Base-by-base conservation (phyloP, 2,113 vertebrate genomes). In the Mirounga angustirostris region DNA sequence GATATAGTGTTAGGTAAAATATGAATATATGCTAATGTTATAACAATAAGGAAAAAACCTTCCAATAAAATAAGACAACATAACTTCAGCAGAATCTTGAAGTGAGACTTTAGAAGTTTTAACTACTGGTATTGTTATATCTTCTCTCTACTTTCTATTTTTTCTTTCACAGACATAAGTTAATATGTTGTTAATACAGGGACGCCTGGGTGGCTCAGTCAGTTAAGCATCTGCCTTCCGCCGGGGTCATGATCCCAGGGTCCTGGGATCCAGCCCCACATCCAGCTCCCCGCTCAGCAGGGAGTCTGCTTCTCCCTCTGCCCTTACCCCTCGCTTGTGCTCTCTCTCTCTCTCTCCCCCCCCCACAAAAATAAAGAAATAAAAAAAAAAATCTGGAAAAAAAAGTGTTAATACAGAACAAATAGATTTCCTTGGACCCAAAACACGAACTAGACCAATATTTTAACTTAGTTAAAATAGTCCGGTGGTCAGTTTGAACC, bases 61-160 rank as follows among this genome's bases (percentile, higher is more conserved):
- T 73, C 54, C 16, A 71, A 74, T 76, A 78, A 80, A 85, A 67
- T 80, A 84, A 89, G 76, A 91, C 67, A 36, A 79, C 5, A 26
- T 65, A 90, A 84, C 69, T 58, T 21, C n/a, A 88, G 81, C 9
- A 87, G 97, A 91, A 71, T 85, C 24, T 82, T 96, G n/a, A 36
- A 81, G 71, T 87, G 91, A 54, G 40, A 85, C 52, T 74, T 94
- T 73, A 91, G 69, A 96, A 96, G 46, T 71, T 61, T 96, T 54
- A 71, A 19, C 65, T 28, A 7, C 54, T 40, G 13, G 24, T 61
- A 78, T 89, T 83, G 22, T 61, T 93, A 76, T 90, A 73, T 78
- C 13, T 91, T 92, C 91, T 58, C 33, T 86, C 28, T 67, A 67
- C 6, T 86, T 95, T 67, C 18, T 78, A 8, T 89, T 74, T 94